phyloP scores from a whole-genome alignment of 2,888 invertebrate species.

The Calameuta idolon region DNA sequence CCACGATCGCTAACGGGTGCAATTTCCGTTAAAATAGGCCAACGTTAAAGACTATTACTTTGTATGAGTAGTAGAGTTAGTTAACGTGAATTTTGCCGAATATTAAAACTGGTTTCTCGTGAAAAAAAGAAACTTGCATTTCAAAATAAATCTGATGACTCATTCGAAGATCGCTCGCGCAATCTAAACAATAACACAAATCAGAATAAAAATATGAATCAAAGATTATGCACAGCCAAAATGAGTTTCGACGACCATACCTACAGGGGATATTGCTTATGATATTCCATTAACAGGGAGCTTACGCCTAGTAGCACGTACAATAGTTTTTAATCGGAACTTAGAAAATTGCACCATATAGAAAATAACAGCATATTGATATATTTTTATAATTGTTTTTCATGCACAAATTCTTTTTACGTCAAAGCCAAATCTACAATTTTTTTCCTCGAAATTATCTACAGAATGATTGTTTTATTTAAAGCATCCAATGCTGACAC shows the following conservation, averaged over 20 bases:
- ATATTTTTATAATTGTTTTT: background rate
- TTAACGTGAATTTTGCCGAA: background rate
- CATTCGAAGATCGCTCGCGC: too few species aligned
- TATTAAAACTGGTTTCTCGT: background rate
- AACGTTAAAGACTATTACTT: too few species aligned
- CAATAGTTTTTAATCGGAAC: background rate
- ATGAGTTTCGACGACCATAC: background rate
- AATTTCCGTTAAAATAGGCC: too few species aligned
- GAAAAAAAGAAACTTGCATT: background rate
- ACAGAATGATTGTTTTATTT: background rate
- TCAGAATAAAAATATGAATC: too few species aligned
- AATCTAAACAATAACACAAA: too few species aligned
- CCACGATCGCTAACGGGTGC: too few species aligned
- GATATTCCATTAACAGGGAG: background rate
- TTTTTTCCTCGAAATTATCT: background rate
- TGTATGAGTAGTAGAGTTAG: too few species aligned
- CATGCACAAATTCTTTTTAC: background rate
- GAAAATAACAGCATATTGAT: background rate
- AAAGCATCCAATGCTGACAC: background rate
- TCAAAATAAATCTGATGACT: too few species aligned
- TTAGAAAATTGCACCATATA: background rate
- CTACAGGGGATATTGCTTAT: background rate
- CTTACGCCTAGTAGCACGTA: background rate
- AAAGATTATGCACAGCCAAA: too few species aligned
- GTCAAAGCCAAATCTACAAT: background rate